Percentiles rank a stretch among this genome's conserved stretches.
Evolutionary conservation across 2,888 invertebrate genomes (phyloP).

Genomic region (Philopedon plagiatum): DNA sequence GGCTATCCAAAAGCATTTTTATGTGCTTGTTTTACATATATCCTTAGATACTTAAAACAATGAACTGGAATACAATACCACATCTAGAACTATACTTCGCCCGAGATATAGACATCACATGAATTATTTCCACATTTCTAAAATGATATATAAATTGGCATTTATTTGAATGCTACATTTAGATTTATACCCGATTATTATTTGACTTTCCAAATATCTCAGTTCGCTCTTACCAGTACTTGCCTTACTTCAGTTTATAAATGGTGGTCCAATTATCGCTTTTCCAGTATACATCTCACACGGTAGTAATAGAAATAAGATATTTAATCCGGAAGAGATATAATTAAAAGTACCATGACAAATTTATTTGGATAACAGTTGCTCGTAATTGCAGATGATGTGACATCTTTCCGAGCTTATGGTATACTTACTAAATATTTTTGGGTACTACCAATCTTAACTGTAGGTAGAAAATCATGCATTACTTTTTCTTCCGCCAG

Average conservation of each 20-base stretch:
- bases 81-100: too few species aligned
- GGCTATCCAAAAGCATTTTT: too few species aligned
- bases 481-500: too few species aligned
- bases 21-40: too few species aligned
- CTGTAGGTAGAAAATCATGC: too few species aligned
- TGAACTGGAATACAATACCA: too few species aligned
- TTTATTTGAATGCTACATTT: too few species aligned
- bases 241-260: conserved; percentile 74
- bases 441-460: conserved; percentile 73
- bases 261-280: conserved; percentile 90
- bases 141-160: too few species aligned
- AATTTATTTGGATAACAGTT: conserved; percentile 64
- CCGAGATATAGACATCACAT: too few species aligned
- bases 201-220: conserved; percentile 51
- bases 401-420: conserved; percentile 58
- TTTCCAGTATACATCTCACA: conserved; percentile 84
- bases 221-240: conserved; percentile 69
- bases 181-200: not conserved
- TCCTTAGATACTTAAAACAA: too few species aligned
- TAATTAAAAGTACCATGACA: conserved; percentile 62
- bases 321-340: conserved; percentile 54
- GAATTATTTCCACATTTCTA: too few species aligned
- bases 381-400: conserved; percentile 72
- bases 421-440: conserved; percentile 67
- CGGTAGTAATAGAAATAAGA: conserved; percentile 68